Conservation (phyloP, 2,888 invertebrate species). For the Cetonia aurata region DNA sequence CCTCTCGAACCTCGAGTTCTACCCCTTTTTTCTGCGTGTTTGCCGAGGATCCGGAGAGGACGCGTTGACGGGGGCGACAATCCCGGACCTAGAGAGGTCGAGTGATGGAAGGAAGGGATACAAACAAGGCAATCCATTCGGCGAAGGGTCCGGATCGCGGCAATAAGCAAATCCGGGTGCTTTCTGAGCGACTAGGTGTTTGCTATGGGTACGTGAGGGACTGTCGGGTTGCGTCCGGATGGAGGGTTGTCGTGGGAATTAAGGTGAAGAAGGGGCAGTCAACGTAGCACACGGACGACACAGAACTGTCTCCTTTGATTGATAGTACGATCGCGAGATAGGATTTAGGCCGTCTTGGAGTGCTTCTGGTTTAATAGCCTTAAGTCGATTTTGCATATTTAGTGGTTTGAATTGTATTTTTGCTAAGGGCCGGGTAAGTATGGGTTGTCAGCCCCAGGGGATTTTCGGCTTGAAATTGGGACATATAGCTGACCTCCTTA, state of each 20-base stretch:
- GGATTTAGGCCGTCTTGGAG: slow-evolving; percentile 1
- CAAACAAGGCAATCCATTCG: slow-evolving; percentile 37
- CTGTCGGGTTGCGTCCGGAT: slow-evolving; percentile 5
- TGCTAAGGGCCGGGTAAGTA: background rate
- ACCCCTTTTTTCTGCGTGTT: slow-evolving; percentile 1
- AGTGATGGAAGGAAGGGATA: background rate
- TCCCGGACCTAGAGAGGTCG: background rate
- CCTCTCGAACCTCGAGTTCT: background rate
- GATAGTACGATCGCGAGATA: slow-evolving; percentile 10
- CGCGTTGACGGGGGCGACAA: background rate
- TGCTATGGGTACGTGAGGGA: background rate
- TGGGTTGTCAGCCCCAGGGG: too few species aligned
- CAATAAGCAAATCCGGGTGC: slow-evolving; percentile 22
- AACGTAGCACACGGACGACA: slow-evolving; percentile 19
- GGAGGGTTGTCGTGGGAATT: slow-evolving; percentile 24
- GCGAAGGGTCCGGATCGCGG: background rate
- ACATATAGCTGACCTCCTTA: too few species aligned
- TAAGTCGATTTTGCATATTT: slow-evolving; percentile 10
- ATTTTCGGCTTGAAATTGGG: too few species aligned
- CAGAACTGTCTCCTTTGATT: slow-evolving; percentile 24
- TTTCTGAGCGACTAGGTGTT: slow-evolving; percentile 18
- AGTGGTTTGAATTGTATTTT: background rate
- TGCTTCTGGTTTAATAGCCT: slow-evolving; percentile 12
- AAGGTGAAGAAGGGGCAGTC: slow-evolving; percentile 39
- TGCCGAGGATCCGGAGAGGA: background rate